Evolutionary conservation across 2,888 invertebrate species (phyloP), one percentile per base, ranked within the genome.

Genomic region (Lapara coniferarum): DNA sequence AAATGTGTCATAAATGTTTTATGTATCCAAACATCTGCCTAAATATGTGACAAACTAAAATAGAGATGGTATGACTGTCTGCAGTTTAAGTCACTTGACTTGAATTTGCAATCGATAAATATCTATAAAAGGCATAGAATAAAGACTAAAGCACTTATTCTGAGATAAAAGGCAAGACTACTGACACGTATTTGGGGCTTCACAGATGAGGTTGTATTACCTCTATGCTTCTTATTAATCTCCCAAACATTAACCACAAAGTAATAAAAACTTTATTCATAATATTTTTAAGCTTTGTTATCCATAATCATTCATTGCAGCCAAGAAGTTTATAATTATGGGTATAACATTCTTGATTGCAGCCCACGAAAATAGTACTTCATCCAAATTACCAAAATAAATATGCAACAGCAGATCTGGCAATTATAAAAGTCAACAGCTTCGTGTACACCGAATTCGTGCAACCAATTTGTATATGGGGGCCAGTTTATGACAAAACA

Each of bases 391-490:
- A 89, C 74, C 74, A 71, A 10, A 77, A 78, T 46, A 74, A 72
- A 0, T 70, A 78, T 4, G 81, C 93, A 1, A 90, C 91, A 1
- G 84, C 91, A n/a, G 93, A 93, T 74, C 71, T 93, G 49, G 92
- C 91, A 52, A 84, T 93, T n/a, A 82, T 93, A 37, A 88, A 83
- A 78, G 87, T 92, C 14, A 79, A 81, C 58, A 78, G 73, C n/a
- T 79, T 92, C 10, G 70, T 52, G 19, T 93, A 83, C 72, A 90
- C 89, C 0, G 88, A 89, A 69, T 92, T 85, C 67, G 89, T 93
- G 0, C 91, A 92, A 71, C 93, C 93, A 7, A 88, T 93, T 71
- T 93, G 93, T 71, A 68, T 93, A 52, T 93, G 91, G 92, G 92
- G 92, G 3, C 93, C 93, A 1, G 84, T 85, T 10, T 92, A 90